These are phyloP conservation scores for Brachionus manjavacas DNA, from an alignment of 1,140 invertebrate genomes.

Conservation along the genomic window DNA sequence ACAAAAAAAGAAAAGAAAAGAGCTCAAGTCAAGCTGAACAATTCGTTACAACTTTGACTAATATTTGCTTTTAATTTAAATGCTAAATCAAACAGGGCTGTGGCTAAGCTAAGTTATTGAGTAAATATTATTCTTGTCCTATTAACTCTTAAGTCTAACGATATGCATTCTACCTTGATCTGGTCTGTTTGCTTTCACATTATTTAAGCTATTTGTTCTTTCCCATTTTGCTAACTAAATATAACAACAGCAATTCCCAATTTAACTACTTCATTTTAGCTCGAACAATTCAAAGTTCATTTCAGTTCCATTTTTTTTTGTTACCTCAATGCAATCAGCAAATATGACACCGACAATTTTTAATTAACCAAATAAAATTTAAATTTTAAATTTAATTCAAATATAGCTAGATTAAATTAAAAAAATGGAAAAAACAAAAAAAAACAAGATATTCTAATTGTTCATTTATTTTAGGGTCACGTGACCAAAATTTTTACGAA, in stretches of 20 bases:
- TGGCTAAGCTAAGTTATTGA: neutral
- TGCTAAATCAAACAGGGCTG: slow-evolving; percentile 23
- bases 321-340: neutral
- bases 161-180: slow-evolving; percentile 4
- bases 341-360: neutral
- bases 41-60: neutral
- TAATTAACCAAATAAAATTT: neutral
- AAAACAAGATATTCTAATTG: neutral
- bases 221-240: neutral
- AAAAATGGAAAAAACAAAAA: too few relatives aligned
- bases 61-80: slow-evolving; percentile 35
- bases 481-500: neutral
- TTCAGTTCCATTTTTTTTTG: neutral
- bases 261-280: neutral
- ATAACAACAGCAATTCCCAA: neutral
- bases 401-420: neutral
- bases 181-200: slow-evolving; percentile 7
- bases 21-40: slow-evolving; percentile 12
- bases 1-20: neutral
- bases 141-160: neutral
- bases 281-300: neutral
- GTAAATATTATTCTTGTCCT: slow-evolving; percentile 16
- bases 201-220: slow-evolving; percentile 6
- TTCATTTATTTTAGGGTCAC: neutral
- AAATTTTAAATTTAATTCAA: neutral